Evolutionary conservation across 2,113 vertebrate genomes (phyloP), one percentile per base, ranked within the genome.

Genomic region (Syrmaticus mikado): DNA sequence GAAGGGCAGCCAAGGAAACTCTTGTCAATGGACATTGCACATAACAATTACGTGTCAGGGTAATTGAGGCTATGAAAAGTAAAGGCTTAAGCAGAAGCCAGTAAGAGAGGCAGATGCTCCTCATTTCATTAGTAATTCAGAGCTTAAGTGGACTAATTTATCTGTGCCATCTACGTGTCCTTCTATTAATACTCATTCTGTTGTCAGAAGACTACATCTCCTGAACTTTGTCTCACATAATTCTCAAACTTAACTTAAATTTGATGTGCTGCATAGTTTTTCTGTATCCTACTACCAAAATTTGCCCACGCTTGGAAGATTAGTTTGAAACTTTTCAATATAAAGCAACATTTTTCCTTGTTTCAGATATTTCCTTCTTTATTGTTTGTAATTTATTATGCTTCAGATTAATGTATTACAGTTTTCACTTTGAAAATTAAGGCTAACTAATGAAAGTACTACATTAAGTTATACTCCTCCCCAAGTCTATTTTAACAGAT

Each of bases 131-230:
- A 92, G 71, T 52, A 65, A 85, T 90, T 93, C 2, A 18, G 21
- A 85, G 36, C 11, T 86, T 82, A 92, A 86, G 55, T 80, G 83
- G 77, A 68, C 24, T 71, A 83, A 90, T 89, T 89, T 84, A 7
- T 77, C 36, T 19, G 57, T 92, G 32, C 36, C 46, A 78, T 81
- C 41, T 84, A 22, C 68, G 3, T 72, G 61, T 38, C 62, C 40
- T 82, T 92, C 32, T 65, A 34, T 90, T 78, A 80, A 25, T 85
- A 73, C 25, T 22, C 3, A 0, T 82, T 48, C 22, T 81, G 19
- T 70, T 92, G 30, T 86, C 62, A 89, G 22, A 32, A 58, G 43
- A 53, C 6, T 14, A 25, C 0, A 1, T 17, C 79, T 74, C 30
- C 72, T 82, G 58, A 87, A 21, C 28, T 53, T 93, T 62, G 8